A percentile compares a stretch with the other conserved stretches of the same genome.
phyloP scores from a whole-genome alignment of 2,797 vertebrate species.

The Antennarius maculatus region DNA sequence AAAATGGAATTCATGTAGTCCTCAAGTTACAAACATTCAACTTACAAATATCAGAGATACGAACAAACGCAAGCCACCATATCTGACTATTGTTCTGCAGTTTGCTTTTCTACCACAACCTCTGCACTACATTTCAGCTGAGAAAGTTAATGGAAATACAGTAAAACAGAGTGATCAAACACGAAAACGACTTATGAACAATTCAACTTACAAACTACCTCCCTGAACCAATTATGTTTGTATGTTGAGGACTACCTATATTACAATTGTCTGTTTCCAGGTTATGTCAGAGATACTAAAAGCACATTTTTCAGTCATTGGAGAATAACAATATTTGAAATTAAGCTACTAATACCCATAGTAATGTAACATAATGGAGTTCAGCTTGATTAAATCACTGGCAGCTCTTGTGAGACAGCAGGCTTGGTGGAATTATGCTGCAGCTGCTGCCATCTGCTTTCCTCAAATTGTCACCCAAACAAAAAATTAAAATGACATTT shows the following conservation, averaged over 20 bases:
- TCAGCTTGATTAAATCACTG: constrained; percentile 77
- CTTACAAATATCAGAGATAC: no score
- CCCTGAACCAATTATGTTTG: no score
- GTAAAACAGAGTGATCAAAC: no score
- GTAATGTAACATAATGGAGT: constrained; percentile 54
- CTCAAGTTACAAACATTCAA: neutral
- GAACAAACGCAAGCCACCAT: no score
- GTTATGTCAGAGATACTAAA: neutral
- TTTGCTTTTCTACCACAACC: no score
- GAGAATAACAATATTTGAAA: constrained; percentile 13
- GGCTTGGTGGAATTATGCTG: constrained; percentile 32
- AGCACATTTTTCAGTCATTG: constrained; percentile 1
- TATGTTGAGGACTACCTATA: no score
- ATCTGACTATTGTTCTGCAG: no score
- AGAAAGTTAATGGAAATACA: no score
- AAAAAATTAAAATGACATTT: constrained; percentile 10
- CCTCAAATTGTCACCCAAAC: constrained; percentile 28
- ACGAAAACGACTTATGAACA: no score
- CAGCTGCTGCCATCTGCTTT: constrained; percentile 69
- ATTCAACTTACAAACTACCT: no score
- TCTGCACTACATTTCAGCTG: no score
- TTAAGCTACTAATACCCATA: constrained; percentile 41
- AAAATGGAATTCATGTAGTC: constrained; percentile 12
- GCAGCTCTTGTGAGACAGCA: constrained; percentile 50
- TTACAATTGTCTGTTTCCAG: constrained; percentile 12